A percentile compares a stretch with the other conserved stretches of the same genome.
phyloP scores from a whole-genome alignment of 2,797 vertebrate species.

The Trematomus bernacchii region DNA sequence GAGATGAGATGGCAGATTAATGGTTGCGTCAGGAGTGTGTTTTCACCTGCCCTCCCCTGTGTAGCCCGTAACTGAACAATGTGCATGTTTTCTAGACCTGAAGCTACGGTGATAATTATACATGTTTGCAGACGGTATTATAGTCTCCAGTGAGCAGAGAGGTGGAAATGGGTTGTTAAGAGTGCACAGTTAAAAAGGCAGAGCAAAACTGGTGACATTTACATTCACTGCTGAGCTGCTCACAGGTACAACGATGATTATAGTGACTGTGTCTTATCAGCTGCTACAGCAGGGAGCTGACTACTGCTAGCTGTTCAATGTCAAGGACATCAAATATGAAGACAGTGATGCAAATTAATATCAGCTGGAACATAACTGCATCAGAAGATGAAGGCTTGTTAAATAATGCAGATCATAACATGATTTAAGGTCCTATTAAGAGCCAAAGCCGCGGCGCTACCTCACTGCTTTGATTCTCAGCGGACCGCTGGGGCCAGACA shows the following conservation, averaged over 20 bases:
- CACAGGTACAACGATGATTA: conserved; percentile 26
- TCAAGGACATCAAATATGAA: conserved; percentile 56
- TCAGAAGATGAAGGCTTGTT: conserved; percentile 57
- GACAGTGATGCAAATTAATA: conserved; percentile 53
- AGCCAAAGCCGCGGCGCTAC: conserved; percentile 26
- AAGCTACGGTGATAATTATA: conserved; percentile 51
- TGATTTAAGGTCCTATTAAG: conserved; percentile 67
- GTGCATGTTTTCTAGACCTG: conserved; percentile 10
- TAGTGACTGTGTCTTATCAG: conserved; percentile 48
- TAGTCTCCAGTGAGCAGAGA: conserved; percentile 12
- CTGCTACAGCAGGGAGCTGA: conserved; percentile 6
- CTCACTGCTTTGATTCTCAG: conserved; percentile 61
- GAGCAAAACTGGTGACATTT: conserved; percentile 49
- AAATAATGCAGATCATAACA: conserved; percentile 66
- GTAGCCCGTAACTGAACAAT: conserved; percentile 25
- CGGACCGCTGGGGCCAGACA: conserved; percentile 49
- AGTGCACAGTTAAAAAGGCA: conserved; percentile 18
- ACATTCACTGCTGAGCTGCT: conserved; percentile 37
- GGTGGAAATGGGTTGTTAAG: conserved; percentile 9
- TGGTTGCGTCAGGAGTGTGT: conserved; percentile 45
- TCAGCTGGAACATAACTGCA: conserved; percentile 54
- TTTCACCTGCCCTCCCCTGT: conserved; percentile 40
- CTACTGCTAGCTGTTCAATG: conserved; percentile 35
- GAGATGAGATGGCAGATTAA: conserved; percentile 71
- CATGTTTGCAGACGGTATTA: conserved; percentile 41